These are phyloP conservation scores for Diabrotica virgifera DNA, from an alignment of 1,140 invertebrate species.

Conservation along the genomic window DNA sequence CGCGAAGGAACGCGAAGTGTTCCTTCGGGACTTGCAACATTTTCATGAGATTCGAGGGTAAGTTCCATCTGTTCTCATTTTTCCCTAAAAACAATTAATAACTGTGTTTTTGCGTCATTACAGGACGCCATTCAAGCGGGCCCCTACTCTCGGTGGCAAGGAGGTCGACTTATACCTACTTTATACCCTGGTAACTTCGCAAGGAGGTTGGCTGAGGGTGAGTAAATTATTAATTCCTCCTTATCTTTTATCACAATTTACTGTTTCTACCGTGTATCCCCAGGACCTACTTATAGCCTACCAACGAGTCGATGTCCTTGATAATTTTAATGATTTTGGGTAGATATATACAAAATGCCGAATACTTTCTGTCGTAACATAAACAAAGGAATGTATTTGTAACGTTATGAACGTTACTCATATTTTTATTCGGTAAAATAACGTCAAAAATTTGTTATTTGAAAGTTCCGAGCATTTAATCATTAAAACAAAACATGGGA, in stretches of 20 bases:
- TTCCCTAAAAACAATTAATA: neutral
- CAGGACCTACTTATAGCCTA: neutral
- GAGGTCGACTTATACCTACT: constrained; percentile 89
- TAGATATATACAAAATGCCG: neutral
- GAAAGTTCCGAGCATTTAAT: too few species aligned
- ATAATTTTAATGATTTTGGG: constrained; percentile 2
- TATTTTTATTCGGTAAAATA: too few species aligned
- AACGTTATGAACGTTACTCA: too few species aligned
- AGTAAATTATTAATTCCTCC: constrained; percentile 39
- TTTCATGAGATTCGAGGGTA: constrained; percentile 76
- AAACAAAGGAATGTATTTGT: neutral
- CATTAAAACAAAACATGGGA: neutral
- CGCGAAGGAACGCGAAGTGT: constrained; percentile 65
- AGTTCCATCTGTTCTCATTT: constrained; percentile 43
- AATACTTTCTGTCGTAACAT: neutral
- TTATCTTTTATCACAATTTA: neutral
- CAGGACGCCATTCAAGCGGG: constrained; percentile 73
- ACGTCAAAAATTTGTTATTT: too few species aligned
- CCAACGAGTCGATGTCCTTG: constrained; percentile 12
- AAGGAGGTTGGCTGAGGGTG: constrained; percentile 92
- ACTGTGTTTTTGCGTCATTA: constrained; percentile 39
- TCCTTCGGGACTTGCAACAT: constrained; percentile 68
- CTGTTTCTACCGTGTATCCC: neutral
- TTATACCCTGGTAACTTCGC: constrained; percentile 84
- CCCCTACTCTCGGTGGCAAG: constrained; percentile 80